These are phyloP conservation scores for Danio tinwini DNA, from an alignment of 2,797 vertebrate species.

Conservation along the genomic window DNA sequence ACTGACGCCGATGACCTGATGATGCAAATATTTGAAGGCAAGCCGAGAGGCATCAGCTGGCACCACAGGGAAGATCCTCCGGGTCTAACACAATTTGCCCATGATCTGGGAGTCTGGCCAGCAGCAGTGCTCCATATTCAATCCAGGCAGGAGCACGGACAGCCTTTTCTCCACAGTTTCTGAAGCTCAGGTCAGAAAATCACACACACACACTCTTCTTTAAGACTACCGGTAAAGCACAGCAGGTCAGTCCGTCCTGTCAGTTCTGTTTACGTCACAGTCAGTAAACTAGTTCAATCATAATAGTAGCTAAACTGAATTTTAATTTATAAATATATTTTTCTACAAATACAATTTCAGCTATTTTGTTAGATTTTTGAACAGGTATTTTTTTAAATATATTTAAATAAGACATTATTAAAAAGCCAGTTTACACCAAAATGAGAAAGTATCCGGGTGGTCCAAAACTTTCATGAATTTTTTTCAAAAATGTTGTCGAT, in stretches of 20 bases:
- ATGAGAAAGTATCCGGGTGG: too few species aligned
- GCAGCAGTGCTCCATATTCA: conserved; percentile 23
- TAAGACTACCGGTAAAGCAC: not conserved
- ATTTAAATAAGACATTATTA: too few species aligned
- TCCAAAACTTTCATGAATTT: too few species aligned
- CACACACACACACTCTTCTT: not conserved
- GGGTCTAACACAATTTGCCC: conserved; percentile 30
- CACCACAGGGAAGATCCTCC: conserved; percentile 26
- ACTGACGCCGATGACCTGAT: not conserved
- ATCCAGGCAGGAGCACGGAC: conserved; percentile 4
- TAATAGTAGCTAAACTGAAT: not conserved
- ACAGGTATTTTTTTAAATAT: too few species aligned
- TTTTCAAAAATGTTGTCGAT: too few species aligned
- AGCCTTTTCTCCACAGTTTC: conserved; percentile 2
- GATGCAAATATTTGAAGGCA: conserved; percentile 29
- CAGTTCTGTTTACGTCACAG: not conserved
- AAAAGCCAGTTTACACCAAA: too few species aligned
- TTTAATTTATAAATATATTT: too few species aligned
- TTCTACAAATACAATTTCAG: too few species aligned
- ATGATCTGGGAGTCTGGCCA: conserved; percentile 34
- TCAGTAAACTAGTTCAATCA: not conserved
- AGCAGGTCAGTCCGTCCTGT: not conserved
- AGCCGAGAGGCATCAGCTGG: not conserved
- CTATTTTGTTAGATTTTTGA: too few species aligned
- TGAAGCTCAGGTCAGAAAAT: not conserved